A percentile compares a stretch with the other conserved stretches of the same genome.
Evolutionary conservation across 2,113 vertebrate species (phyloP).

Genomic region (Epinephelus fuscoguttatus): DNA sequence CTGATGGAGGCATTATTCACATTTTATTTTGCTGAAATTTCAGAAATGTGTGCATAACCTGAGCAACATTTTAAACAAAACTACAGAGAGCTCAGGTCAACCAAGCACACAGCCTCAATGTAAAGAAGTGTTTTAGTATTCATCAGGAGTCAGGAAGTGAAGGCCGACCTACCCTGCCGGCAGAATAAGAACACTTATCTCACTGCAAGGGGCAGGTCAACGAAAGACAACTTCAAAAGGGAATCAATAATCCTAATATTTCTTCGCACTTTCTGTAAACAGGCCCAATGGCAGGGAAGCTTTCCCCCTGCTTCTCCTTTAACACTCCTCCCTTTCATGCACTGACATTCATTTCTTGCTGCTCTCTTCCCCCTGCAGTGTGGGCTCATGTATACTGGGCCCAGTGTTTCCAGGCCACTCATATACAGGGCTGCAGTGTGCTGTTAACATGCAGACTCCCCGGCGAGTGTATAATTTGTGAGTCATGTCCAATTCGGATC

Average conservation of each 20-base stretch:
- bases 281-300: constrained; percentile 28
- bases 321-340: constrained; percentile 68
- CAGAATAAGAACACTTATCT: constrained; percentile 51
- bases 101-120: not conserved
- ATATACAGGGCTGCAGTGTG: constrained; percentile 64
- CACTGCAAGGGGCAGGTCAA: constrained; percentile 51
- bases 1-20: not conserved
- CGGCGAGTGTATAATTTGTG: constrained; percentile 68
- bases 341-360: constrained; percentile 31
- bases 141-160: constrained; percentile 27
- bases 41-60: not conserved
- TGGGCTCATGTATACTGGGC: constrained; percentile 54
- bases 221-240: constrained; percentile 51
- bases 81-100: not conserved
- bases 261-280: constrained; percentile 50
- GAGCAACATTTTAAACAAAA: not conserved
- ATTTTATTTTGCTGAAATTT: not conserved
- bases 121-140: constrained; percentile 27
- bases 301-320: constrained; percentile 34
- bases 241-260: constrained; percentile 63
- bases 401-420: constrained; percentile 64
- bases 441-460: constrained; percentile 67
- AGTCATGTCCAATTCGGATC: constrained; percentile 69
- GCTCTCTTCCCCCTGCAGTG: constrained; percentile 56
- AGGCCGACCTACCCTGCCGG: constrained; percentile 24